phyloP scores from a whole-genome alignment of 1,140 invertebrate genomes.

The Zeugodacus cucurbitae region DNA sequence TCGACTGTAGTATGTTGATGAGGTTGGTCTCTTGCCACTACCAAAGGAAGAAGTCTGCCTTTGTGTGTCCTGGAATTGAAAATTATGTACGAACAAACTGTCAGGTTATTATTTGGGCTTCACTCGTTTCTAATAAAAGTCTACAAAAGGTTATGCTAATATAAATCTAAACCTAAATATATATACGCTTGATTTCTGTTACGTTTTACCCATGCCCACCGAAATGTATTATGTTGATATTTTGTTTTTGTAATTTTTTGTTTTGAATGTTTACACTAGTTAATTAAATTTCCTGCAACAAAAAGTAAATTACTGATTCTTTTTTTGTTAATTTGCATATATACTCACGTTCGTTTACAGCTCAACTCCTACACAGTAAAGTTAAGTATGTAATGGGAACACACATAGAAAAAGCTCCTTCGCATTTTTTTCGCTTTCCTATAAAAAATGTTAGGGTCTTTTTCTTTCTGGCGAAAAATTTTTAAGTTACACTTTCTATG shows the following conservation, averaged over 20 bases:
- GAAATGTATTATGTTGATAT: not conserved
- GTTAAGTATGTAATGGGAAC: constrained; percentile 35
- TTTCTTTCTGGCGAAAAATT: constrained; percentile 11
- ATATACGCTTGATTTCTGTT: not conserved
- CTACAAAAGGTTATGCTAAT: not conserved
- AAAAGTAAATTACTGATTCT: not conserved
- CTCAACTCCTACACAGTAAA: constrained; percentile 16
- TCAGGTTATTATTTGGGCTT: not conserved
- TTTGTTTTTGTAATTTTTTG: not conserved
- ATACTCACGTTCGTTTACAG: constrained; percentile 37
- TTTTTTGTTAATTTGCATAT: constrained; percentile 13
- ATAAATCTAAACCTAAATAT: constrained; percentile 3
- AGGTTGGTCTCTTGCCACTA: not conserved
- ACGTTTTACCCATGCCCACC: not conserved
- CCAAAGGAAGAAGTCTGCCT: not conserved
- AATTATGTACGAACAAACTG: not conserved
- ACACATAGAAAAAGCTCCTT: constrained; percentile 39
- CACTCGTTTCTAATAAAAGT: not conserved
- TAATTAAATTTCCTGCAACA: constrained; percentile 27
- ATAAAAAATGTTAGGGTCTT: constrained; percentile 34
- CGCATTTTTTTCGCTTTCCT: constrained; percentile 5
- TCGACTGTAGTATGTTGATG: not conserved
- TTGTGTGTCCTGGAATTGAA: not conserved
- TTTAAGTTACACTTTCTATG: constrained; percentile 22
- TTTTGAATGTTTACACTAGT: not conserved